Percentiles rank a stretch among this genome's conserved stretches.
Evolutionary conservation across 2,888 invertebrate species (phyloP).

Genomic region (Clostera curtula): DNA sequence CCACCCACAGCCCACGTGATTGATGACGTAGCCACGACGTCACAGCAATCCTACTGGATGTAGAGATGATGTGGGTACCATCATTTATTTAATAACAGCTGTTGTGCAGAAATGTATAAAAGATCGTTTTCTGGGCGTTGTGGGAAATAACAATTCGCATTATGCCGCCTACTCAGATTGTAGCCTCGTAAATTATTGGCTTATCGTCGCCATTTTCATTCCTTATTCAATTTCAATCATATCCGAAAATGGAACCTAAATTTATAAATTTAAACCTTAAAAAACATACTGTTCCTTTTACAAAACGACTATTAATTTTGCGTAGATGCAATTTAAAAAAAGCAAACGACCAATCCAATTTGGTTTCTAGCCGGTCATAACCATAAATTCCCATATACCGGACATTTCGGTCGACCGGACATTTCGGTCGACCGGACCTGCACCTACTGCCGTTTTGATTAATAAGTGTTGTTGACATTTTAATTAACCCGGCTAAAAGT

Average conservation of each 20-base stretch:
- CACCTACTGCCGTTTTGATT: constrained; percentile 47
- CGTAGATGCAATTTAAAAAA: too few species aligned
- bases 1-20: constrained; percentile 38
- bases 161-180: too few species aligned
- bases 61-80: constrained; percentile 48
- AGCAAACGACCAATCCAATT: constrained; percentile 4
- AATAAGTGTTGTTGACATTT: constrained; percentile 69
- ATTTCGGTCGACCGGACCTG: constrained; percentile 23
- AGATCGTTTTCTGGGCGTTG: constrained; percentile 23
- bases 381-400: constrained; percentile 7
- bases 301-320: too few species aligned
- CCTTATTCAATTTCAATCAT: too few species aligned
- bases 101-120: constrained; percentile 27
- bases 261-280: too few species aligned
- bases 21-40: constrained; percentile 55
- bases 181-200: neutral
- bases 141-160: constrained; percentile 3
- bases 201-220: neutral
- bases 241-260: too few species aligned
- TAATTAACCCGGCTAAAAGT: constrained; percentile 69
- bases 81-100: constrained; percentile 39
- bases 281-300: too few species aligned
- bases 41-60: constrained; percentile 34
- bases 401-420: constrained; percentile 17
- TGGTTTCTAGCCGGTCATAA: constrained; percentile 1